Evolutionary conservation across 2,797 vertebrate genomes (phyloP), one percentile per base, ranked within the genome.

Genomic region (Myotis findleyi): DNA sequence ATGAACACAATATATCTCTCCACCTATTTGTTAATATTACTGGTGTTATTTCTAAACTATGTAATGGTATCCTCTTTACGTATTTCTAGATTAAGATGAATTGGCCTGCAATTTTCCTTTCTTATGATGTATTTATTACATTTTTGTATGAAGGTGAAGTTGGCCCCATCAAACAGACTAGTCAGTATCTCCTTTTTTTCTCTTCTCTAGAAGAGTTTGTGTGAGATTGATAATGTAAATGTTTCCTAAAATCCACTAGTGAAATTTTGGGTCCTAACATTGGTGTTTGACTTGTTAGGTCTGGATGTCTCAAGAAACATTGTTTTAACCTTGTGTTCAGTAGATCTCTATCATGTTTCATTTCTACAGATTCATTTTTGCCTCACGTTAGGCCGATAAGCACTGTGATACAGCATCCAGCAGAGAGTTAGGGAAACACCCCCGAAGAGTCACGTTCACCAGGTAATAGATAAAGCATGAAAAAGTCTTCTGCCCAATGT

Each of bases 271-370:
- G 20, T 4, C 1, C 11, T 76, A 44, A 64, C 77, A 23, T 36
- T 84, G n/a, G 0, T 77, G 25, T 72, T 87, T 77, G 53, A 10
- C 21, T 81, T 89, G 92, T 75, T 73, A 51, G 25, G 18, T 55
- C 76, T 81, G 20, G 4, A 41, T 59, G 20, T 51, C 51, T 53
- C 4, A 59, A 47, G 38, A 88, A 90, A 88, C 13, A 55, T 33
- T 93, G 41, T 89, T 77, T 89, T 80, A 88, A 76, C 27, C 76
- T 53, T 89, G 71, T 80, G 49, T 92, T 47, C 25, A 64, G 16
- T 80, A 2, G 2, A 64, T 76, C 6, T 55, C 27, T 33, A 27
- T 47, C 36, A 73, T 30, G 13, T 55, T 94, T 88, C 27, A 72
- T 77, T 92, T 85, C 72, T 14, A 23, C 11, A 91, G 47, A 33